Percentiles rank a stretch among this genome's conserved stretches.
Evolutionary conservation across 1,140 invertebrate species (phyloP).

Genomic region (Lepidotrigona ventralis): DNA sequence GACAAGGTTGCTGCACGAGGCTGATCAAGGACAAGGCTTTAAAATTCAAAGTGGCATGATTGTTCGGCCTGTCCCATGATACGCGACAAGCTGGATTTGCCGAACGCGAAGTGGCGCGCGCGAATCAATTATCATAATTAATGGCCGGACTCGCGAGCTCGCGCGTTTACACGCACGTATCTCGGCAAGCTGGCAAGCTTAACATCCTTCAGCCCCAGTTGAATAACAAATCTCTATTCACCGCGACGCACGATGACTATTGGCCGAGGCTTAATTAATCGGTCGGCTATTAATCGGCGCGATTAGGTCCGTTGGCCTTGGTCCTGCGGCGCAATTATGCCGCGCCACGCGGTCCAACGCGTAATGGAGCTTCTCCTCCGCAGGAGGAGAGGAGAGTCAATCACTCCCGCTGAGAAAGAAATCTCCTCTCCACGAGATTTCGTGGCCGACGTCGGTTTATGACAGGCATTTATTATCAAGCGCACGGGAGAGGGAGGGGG

Average conservation of each 20-base stretch:
- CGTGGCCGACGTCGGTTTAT: not conserved
- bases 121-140: conserved; percentile 65
- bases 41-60: not conserved
- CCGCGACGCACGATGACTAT: conserved; percentile 45
- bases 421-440: conserved; percentile 4
- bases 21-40: not conserved
- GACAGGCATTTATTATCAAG: conserved; percentile 11
- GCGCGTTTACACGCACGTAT: conserved; percentile 42
- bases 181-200: not conserved
- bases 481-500: not conserved
- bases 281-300: conserved; percentile 57
- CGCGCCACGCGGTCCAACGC: not conserved
- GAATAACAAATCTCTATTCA: conserved; percentile 57
- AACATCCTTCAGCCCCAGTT: conserved; percentile 20
- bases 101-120: conserved; percentile 6
- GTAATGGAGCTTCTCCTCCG: conserved; percentile 9
- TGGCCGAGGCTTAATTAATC: conserved; percentile 59
- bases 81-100: conserved; percentile 16
- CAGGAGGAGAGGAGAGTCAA: not conserved
- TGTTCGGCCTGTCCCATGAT: not conserved
- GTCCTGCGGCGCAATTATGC: conserved; percentile 45
- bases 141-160: conserved; percentile 40
- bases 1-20: no score
- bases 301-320: conserved; percentile 47
- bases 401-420: conserved; percentile 21